Base-by-base conservation (phyloP, 2,113 vertebrate genomes). In the Nyctibius bracteatus region DNA sequence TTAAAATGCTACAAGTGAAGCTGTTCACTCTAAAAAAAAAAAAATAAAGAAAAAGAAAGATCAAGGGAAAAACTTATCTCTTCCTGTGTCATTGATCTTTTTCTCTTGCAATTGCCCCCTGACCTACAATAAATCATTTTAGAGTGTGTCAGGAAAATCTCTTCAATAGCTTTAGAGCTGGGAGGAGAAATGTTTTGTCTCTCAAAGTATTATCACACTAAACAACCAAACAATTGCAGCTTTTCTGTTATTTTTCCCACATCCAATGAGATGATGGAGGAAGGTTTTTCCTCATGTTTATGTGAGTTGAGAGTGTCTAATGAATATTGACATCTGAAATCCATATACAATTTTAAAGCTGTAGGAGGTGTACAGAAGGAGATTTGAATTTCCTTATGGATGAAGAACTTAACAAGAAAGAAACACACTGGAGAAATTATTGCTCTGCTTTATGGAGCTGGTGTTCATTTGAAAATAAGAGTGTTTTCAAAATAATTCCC, bases 111-210 rank as follows among this genome's bases (percentile, higher is more conserved):
- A 78, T 84, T 93, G 80, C 82, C 82, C 95, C 86, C 72, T 97
- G 96, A 94, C 95, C 90, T 88, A 74, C 82, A 88, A 88, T 95
- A 97, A 90, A 90, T 95, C 90, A 96, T 96, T 94, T 88, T 63
- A 93, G 59, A 94, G 39, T 31, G 28, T 90, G 82, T 94, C 88
- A 96, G 82, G 88, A 95, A 95, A 96, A 96, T 92, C 63, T 91
- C 43, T 83, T 95, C 85, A 84, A 90, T 83, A 78, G 88, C 57
- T 86, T 93, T 92, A 86, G 75, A 96, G 47, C 43, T 86, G 47
- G 59, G 43, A 88, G 54, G 78, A 78, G 77, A 96, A 90, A 83
- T 27, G 71, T 71, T 96, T 93, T 95, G 59, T 93, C 41, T 92
- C 20, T 92, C 43, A 67, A 81, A 67, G 55, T 33, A 81, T 86